These are phyloP conservation scores for Parus major DNA, from an alignment of 2,113 vertebrate species.

Conservation along the genomic window DNA sequence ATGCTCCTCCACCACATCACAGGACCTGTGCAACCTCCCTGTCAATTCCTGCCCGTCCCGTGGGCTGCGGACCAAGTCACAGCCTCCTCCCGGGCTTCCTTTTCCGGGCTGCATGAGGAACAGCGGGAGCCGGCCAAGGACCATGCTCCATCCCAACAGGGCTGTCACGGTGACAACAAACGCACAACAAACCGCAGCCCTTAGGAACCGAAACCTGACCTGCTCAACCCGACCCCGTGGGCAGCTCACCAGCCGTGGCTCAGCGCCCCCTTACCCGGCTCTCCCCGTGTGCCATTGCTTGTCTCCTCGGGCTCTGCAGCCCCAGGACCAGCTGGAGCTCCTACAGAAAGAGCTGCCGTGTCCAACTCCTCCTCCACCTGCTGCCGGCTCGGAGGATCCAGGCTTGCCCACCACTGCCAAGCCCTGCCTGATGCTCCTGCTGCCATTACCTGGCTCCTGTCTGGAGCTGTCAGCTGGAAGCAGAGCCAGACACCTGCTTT, in stretches of 20 bases:
- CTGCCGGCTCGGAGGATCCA: neutral
- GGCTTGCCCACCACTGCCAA: neutral
- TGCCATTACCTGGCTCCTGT: neutral
- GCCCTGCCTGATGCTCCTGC: neutral
- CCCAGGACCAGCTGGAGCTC: neutral
- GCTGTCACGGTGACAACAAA: conserved; percentile 45
- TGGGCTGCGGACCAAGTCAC: neutral
- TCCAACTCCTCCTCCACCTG: neutral
- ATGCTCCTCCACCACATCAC: neutral
- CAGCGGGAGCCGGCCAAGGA: neutral
- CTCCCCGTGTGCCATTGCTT: neutral
- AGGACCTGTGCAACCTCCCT: neutral
- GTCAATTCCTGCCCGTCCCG: neutral
- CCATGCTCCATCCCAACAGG: neutral
- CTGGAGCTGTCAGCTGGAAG: neutral
- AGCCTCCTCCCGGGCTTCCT: conserved; percentile 9
- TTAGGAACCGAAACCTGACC: conserved; percentile 33
- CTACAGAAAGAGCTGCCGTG: neutral
- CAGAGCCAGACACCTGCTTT: neutral
- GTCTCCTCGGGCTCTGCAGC: neutral
- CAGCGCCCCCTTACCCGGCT: rapidly evolving
- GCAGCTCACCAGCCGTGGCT: neutral
- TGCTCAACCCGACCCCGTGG: neutral
- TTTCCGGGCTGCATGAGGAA: conserved; percentile 14
- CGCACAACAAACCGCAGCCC: conserved; percentile 36